Evolutionary conservation across 2,888 invertebrate species (phyloP).

Genomic region (Cephus nigrinus): DNA sequence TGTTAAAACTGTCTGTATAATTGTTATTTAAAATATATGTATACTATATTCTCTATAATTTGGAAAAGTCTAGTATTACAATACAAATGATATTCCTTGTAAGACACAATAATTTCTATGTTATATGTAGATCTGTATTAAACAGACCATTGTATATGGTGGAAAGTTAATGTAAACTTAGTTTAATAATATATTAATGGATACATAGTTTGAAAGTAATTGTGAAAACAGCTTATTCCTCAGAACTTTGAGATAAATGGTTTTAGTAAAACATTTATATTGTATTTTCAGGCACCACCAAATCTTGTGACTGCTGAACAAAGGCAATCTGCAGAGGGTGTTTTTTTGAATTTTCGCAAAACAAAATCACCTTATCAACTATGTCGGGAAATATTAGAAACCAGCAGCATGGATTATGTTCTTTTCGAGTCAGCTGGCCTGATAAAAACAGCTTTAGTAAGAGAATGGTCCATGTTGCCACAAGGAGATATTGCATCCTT

Average conservation of each 20-base stretch:
- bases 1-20: background rate
- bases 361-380: constrained; percentile 84
- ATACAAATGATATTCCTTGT: background rate
- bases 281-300: constrained; percentile 77
- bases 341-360: constrained; percentile 85
- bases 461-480: constrained; percentile 85
- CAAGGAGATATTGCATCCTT: constrained; percentile 77
- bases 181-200: background rate
- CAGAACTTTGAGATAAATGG: background rate
- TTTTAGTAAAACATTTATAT: background rate
- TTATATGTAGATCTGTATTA: background rate
- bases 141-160: background rate
- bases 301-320: constrained; percentile 81
- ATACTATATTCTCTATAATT: background rate
- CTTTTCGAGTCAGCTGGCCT: constrained; percentile 89
- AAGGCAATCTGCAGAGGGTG: constrained; percentile 82
- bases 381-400: constrained; percentile 83
- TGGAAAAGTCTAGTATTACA: background rate
- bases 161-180: background rate
- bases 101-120: background rate
- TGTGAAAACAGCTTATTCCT: background rate
- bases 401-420: constrained; percentile 80
- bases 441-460: constrained; percentile 82
- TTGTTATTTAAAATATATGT: background rate
- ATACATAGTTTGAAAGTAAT: background rate